phyloP scores from a whole-genome alignment of 2,797 vertebrate species.

The Limnodromus scolopaceus region DNA sequence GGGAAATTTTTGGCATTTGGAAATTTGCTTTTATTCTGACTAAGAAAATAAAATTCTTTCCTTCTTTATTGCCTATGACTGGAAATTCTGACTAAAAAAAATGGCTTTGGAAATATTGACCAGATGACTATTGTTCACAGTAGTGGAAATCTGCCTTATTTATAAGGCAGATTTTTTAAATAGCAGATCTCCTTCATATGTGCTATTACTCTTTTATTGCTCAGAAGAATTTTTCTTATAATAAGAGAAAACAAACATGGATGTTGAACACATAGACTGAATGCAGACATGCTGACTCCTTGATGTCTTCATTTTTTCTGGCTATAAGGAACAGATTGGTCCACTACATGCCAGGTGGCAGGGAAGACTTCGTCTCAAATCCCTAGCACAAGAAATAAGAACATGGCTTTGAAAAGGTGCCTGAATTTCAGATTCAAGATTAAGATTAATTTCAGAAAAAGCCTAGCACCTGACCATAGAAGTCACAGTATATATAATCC shows the following conservation, averaged over 20 bases:
- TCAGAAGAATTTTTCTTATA: neutral
- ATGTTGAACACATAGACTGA: neutral
- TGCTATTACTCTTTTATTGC: neutral
- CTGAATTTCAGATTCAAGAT: neutral
- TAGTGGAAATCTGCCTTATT: neutral
- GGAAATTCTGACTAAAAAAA: neutral
- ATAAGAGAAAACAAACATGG: neutral
- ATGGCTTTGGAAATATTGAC: neutral
- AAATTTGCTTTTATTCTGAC: slow-evolving; percentile 15
- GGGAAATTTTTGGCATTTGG: slow-evolving; percentile 24
- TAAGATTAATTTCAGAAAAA: neutral
- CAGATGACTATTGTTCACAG: neutral
- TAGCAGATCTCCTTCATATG: neutral
- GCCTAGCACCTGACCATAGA: neutral
- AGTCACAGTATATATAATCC: neutral
- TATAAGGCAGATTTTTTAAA: neutral
- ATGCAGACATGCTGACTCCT: neutral
- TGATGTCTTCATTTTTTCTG: neutral
- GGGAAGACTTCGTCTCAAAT: neutral
- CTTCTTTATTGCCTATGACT: neutral
- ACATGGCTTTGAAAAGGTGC: neutral
- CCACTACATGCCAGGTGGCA: neutral
- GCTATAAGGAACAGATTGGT: neutral
- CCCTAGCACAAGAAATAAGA: neutral
- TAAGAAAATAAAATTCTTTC: slow-evolving; percentile 49